A percentile compares a stretch with the other conserved stretches of the same genome.
phyloP scores from a whole-genome alignment of 1,140 invertebrate species.

The Leguminivora glycinivorella region DNA sequence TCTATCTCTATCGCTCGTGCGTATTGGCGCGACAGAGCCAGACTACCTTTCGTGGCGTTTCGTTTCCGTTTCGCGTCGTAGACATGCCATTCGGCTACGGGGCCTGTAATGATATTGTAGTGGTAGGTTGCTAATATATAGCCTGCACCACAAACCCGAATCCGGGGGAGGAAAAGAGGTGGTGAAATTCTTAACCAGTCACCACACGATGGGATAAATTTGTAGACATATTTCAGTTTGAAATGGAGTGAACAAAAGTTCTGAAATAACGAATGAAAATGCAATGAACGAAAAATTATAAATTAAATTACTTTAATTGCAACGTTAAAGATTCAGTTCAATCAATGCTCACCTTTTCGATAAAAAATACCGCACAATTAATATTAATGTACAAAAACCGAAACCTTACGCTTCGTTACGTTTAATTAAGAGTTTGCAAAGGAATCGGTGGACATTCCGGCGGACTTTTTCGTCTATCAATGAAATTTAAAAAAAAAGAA shows the following conservation, averaged over 20 bases:
- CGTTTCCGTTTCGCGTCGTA: too few species aligned
- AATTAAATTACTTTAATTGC: conserved; percentile 19
- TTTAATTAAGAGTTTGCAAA: conserved; percentile 57
- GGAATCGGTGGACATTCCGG: conserved; percentile 52
- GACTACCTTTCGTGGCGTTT: too few species aligned
- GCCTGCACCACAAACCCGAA: too few species aligned
- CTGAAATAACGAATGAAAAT: conserved; percentile 17
- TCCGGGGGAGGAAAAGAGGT: too few species aligned
- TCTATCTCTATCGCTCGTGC: too few species aligned
- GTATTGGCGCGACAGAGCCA: too few species aligned
- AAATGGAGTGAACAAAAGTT: conserved; percentile 48
- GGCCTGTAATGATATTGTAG: too few species aligned
- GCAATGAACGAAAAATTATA: neutral
- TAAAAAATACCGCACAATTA: conserved; percentile 20
- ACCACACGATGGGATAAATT: too few species aligned
- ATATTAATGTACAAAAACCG: conserved; percentile 75
- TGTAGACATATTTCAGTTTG: neutral
- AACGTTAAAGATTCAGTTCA: conserved; percentile 6
- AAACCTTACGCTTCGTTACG: conserved; percentile 67
- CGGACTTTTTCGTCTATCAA: conserved; percentile 31
- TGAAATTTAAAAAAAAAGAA: conserved; percentile 1
- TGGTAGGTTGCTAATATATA: too few species aligned
- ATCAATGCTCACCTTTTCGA: conserved; percentile 16
- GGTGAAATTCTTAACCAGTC: too few species aligned
- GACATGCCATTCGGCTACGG: too few species aligned